Evolutionary conservation across 2,888 invertebrate species (phyloP), one percentile per base, ranked within the genome.

Genomic region (Linnaemya vulpina): DNA sequence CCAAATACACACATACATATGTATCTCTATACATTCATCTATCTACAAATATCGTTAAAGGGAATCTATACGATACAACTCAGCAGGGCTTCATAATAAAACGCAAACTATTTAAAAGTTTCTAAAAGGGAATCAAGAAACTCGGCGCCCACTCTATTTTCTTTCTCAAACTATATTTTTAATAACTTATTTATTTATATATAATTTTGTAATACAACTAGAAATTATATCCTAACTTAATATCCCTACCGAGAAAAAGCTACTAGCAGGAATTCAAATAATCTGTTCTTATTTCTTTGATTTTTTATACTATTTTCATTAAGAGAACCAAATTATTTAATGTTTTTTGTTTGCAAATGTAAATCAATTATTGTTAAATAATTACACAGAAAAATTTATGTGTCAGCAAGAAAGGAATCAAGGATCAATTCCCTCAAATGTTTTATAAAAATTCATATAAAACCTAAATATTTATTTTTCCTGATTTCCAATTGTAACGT

Each of bases 41-140:
- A 76, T 76, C 78, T 78, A 82, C 86, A 77, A 86, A 87, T 90
- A 89, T 90, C 90, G 90, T 90, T 89, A 89, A 90, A 89, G 90
- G 90, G 90, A 90, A 90, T 88, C 90, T 79, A 90, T 88, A 89
- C 90, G 90, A 90, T 90, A 88, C 87, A 87, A 87, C 84, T 86
- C 81, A 79, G 86, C 81, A 83, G 78, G 67, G 74, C 78, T 60
- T 83, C 81, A 81, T 74, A 65, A 67, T 49, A 25, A 73, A 76
- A 71, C 71, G 70, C 78, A 75, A 80, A 82, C 77, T 84, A 79
- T 80, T 71, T 70, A 83, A 70, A 81, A 83, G 90, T 90, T 89
- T 90, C 91, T 90, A 88, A 89, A 90, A 91, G 91, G 91, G 91
- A 91, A 90, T 91, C 87, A 89, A 88, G 91, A 91, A 91, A 91